Evolutionary conservation across 2,888 invertebrate species (phyloP).

Genomic region (Drosophila prolongata): DNA sequence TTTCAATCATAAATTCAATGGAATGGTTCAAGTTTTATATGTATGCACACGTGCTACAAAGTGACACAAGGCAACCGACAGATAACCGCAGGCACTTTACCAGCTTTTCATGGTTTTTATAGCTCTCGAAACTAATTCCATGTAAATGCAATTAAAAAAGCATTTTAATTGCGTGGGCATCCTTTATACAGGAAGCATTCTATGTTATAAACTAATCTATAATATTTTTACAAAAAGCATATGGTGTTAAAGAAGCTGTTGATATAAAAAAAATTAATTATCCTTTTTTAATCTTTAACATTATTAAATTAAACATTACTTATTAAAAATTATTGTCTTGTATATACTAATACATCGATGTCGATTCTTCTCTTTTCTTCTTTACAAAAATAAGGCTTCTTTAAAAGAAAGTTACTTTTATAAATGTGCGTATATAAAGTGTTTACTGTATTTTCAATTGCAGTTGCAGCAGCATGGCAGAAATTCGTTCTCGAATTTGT

Average conservation of each 20-base stretch:
- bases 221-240: no score
- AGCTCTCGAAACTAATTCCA: constrained; percentile 45
- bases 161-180: constrained; percentile 44
- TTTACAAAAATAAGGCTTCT: no score
- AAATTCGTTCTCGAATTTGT: constrained; percentile 29
- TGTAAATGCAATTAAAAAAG: constrained; percentile 46
- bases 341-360: no score
- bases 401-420: no score
- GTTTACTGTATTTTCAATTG: constrained; percentile 7
- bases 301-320: no score
- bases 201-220: no score
- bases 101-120: constrained; percentile 38
- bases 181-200: background rate
- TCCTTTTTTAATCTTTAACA: no score
- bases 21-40: constrained; percentile 21
- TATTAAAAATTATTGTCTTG: no score
- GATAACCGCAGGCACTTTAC: constrained; percentile 45
- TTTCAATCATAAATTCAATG: constrained; percentile 23
- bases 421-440: no score
- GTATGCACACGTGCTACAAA: constrained; percentile 17
- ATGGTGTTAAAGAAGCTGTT: no score
- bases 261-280: no score
- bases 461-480: constrained; percentile 15
- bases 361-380: no score
- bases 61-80: constrained; percentile 27